These are phyloP conservation scores for Agrochola lota DNA, from an alignment of 2,888 invertebrate species.

Conservation along the genomic window DNA sequence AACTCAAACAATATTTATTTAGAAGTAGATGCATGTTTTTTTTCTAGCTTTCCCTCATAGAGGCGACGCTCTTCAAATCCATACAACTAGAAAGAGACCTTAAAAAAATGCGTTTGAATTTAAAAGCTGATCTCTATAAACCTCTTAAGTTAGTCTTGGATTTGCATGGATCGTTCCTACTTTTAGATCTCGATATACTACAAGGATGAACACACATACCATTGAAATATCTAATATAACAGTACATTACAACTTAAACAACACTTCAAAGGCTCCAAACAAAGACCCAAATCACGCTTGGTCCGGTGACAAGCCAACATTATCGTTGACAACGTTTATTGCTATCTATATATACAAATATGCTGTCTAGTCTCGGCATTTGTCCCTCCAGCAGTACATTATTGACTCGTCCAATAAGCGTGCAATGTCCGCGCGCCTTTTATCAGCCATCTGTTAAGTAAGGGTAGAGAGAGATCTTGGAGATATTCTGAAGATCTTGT, in stretches of 20 bases:
- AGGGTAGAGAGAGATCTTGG: slow-evolving; percentile 70
- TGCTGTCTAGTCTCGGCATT: slow-evolving; percentile 75
- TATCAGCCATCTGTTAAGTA: slow-evolving; percentile 69
- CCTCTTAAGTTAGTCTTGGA: no score
- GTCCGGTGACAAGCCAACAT: slow-evolving; percentile 79
- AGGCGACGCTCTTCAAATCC: no score
- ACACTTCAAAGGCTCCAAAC: slow-evolving; percentile 49
- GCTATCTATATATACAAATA: slow-evolving; percentile 79
- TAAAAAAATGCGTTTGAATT: background rate
- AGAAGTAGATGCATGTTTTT: no score
- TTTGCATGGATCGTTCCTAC: background rate
- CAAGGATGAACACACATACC: background rate
- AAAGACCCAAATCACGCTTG: slow-evolving; percentile 74
- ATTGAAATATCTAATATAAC: background rate
- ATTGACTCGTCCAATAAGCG: slow-evolving; percentile 90
- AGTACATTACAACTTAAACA: slow-evolving; percentile 25
- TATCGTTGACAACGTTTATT: slow-evolving; percentile 86
- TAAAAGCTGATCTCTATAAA: background rate
- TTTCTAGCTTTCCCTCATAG: no score
- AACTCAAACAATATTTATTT: background rate
- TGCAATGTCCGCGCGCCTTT: slow-evolving; percentile 85
- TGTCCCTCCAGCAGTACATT: slow-evolving; percentile 83
- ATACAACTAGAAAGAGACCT: no score
- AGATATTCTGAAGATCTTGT: background rate
- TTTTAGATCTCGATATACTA: background rate